Conservation (phyloP, 2,888 invertebrate species). For the Axea sp. region DNA sequence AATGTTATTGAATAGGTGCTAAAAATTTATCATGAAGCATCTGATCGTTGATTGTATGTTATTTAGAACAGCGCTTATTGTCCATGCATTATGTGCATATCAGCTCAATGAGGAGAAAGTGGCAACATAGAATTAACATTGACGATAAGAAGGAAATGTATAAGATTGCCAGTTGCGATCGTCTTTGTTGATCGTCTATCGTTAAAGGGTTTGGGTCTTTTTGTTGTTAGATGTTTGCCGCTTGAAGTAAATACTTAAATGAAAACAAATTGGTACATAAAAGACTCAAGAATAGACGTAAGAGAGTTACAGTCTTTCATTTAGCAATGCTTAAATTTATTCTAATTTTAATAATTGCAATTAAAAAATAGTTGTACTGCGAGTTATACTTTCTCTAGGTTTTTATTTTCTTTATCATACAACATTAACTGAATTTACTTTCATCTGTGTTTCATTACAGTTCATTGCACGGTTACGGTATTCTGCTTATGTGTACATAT, state of each 20-base stretch:
- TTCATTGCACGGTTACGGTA: no score
- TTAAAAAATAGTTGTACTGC: slow-evolving; percentile 40
- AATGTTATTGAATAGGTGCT: no score
- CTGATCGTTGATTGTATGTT: no score
- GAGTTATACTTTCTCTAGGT: slow-evolving; percentile 16
- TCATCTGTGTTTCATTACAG: slow-evolving; percentile 52
- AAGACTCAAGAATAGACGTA: slow-evolving; percentile 33
- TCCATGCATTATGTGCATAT: slow-evolving; percentile 1
- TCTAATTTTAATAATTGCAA: slow-evolving; percentile 34
- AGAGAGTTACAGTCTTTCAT: slow-evolving; percentile 32
- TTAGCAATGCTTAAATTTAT: slow-evolving; percentile 25
- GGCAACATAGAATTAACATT: slow-evolving; percentile 17
- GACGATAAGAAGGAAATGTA: slow-evolving; percentile 47
- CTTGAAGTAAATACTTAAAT: slow-evolving; percentile 42
- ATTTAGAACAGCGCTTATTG: slow-evolving; percentile 7
- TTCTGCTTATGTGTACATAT: no score
- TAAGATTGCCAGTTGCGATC: slow-evolving; percentile 38
- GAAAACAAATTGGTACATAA: slow-evolving; percentile 60
- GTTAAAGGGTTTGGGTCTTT: slow-evolving; percentile 17
- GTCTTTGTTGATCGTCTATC: slow-evolving; percentile 17
- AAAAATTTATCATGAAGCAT: no score
- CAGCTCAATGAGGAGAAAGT: slow-evolving; percentile 41
- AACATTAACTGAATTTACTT: slow-evolving; percentile 41
- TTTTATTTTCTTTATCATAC: slow-evolving; percentile 29
- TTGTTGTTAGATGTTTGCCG: slow-evolving; percentile 23